Base-by-base conservation (phyloP, 1,140 invertebrate species). In the Maconellicoccus hirsutus region DNA sequence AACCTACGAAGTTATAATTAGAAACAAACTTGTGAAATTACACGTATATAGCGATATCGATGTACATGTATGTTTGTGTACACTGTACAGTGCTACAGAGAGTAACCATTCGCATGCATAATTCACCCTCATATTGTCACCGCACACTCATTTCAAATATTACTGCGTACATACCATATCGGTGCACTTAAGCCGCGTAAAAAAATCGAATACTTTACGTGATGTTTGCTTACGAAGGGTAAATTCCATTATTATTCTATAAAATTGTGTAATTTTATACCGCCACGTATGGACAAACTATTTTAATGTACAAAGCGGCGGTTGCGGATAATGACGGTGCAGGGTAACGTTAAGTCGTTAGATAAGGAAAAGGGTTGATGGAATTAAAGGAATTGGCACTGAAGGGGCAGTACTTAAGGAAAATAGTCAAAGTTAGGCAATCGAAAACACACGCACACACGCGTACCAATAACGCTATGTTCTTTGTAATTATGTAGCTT, bases 321-420 rank as follows among this genome's bases (percentile, higher is more conserved):
- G 42, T 52, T 52, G 42, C 42, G 42, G 42, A 66, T 66, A 66
- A 66, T 26, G 61, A 66, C 10, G 21, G 61, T 23, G 61, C 21
- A 25, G 61, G 61, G 61, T 66, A 66, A 66, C 61, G 61, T 66
- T 66, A 66, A 66, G 61, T 66, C 61, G 61, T 66, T 66, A 66
- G 61, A 66, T 66, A 66, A 66, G 61, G 61, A 66, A 66, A 66
- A 66, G 61, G 61, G 61, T 66, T 66, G 61, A 66, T 66, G 61
- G 61, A 25, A 66, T 66, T 66, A 66, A 66, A 66, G 61, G 61
- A 66, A 66, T 66, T 66, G 61, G 61, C 61, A 66, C 61, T 66
- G 22, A 66, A 66, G 61, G 61, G 61, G 61, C 61, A 66, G 61
- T 66, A 66, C 61, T 66, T 66, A 66, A 66, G 61, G 42, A 66